Evolutionary conservation across 2,797 vertebrate genomes (phyloP), one percentile per base, ranked within the genome.

Genomic region (Siniperca obscura): DNA sequence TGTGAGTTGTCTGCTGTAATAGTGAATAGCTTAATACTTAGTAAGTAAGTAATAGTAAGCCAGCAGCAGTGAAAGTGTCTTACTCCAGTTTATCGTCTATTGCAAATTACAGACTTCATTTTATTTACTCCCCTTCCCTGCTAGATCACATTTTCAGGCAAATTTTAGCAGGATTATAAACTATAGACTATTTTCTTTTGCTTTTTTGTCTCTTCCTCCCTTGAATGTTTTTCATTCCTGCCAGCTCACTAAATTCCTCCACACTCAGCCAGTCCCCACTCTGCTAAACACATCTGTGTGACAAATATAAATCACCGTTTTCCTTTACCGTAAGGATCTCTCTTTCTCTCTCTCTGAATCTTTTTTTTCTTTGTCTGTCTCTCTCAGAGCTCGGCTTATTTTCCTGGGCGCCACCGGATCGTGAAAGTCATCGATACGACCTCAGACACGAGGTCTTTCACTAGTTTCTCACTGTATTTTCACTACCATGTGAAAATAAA

Each of bases 291-390:
- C 89, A 93, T 92, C 89, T 91, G 90, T 83, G 82, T 86, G 91
- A 93, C 86, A 83, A 92, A 92, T 89, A 92, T 92, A 95, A 94
- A 93, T 92, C 77, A 80, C 53, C 10, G n/a, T 79, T 76, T 91
- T 91, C 90, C 69, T 66, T 70, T 36, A 7, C 17, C 2, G 4
- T 55, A 3, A 38, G 48, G n/a, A 53, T 67, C 68, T 27, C 25
- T 36, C 30, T 50, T 3, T 50, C 44, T n/a, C 25, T 75, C 57
- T 64, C 27, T 56, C 19, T 4, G 8, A 14, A 14, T 56, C 17
- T 46, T 57, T 9, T 53, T 60, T 38, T 12, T 19, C 5, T 27
- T n/a, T 21, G 9, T 36, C 70, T 10, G 7, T 44, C 52, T 78
- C 69, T 78, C 62, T 66, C 14, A 12, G 48, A 70, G 53, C n/a